phyloP scores from a whole-genome alignment of 2,888 invertebrate genomes.

The Hoplodrina ambigua region DNA sequence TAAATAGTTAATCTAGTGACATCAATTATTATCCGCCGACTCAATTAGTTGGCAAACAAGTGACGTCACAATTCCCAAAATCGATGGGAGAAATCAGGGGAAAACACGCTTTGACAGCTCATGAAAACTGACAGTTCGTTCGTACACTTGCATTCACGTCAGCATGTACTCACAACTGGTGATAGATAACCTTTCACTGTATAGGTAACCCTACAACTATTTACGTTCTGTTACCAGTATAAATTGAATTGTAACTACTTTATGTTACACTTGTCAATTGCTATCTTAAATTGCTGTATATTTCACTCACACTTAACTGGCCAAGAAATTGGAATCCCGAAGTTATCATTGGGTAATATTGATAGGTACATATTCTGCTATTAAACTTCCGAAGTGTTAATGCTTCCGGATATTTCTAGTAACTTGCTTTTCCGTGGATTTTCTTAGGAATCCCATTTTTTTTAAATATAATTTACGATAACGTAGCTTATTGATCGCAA shows the following conservation, averaged over 20 bases:
- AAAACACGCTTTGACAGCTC: too few relatives aligned
- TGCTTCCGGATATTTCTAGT: slow-evolving; percentile 1
- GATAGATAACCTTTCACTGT: slow-evolving; percentile 53
- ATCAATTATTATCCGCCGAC: too few relatives aligned
- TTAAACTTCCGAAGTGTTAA: not conserved
- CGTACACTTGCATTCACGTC: slow-evolving; percentile 18
- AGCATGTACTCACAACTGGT: slow-evolving; percentile 5
- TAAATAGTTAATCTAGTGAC: too few relatives aligned
- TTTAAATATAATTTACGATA: too few relatives aligned
- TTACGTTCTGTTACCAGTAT: slow-evolving; percentile 43
- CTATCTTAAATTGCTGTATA: slow-evolving; percentile 34
- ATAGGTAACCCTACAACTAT: slow-evolving; percentile 42
- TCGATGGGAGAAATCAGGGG: too few relatives aligned
- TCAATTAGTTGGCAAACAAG: too few relatives aligned
- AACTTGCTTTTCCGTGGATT: not conserved
- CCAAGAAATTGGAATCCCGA: not conserved
- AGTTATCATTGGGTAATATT: not conserved
- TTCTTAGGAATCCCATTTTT: too few relatives aligned
- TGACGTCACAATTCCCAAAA: too few relatives aligned
- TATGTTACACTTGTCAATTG: slow-evolving; percentile 45
- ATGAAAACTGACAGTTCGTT: too few relatives aligned
- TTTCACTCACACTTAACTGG: slow-evolving; percentile 16
- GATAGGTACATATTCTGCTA: not conserved
- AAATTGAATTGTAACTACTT: slow-evolving; percentile 42
- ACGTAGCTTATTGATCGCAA: too few relatives aligned